These are phyloP conservation scores for Prenolepis imparis DNA, from an alignment of 2,888 invertebrate species.

Conservation along the genomic window DNA sequence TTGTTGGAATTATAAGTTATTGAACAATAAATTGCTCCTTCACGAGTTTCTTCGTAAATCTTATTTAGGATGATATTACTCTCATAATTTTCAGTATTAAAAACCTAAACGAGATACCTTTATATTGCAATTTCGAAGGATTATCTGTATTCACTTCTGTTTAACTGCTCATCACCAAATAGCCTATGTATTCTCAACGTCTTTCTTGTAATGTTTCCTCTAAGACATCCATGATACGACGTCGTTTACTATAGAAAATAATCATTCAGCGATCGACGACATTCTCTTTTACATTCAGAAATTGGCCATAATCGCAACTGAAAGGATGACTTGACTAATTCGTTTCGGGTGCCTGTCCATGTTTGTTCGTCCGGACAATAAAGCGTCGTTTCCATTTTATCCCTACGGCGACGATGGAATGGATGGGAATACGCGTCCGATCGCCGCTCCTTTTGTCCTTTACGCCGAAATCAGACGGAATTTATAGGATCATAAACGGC, in stretches of 20 bases:
- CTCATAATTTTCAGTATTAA: background rate
- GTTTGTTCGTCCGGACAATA: conserved; percentile 57
- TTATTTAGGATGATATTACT: background rate
- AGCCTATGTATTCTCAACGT: background rate
- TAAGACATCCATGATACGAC: background rate
- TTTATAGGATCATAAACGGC: conserved; percentile 73
- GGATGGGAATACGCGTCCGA: conserved; percentile 55
- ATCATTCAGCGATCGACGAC: conserved; percentile 14
- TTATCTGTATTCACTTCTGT: background rate
- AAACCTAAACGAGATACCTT: background rate
- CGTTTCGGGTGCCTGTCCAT: conserved; percentile 21
- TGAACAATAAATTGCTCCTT: background rate
- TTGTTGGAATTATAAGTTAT: background rate
- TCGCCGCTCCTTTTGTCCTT: conserved; percentile 72
- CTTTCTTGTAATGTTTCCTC: conserved; percentile 9
- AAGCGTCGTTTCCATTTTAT: conserved; percentile 72
- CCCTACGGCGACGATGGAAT: conserved; percentile 17
- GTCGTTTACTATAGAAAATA: conserved; percentile 14
- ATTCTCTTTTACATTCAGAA: conserved; percentile 9
- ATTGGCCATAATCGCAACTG: conserved; percentile 32
- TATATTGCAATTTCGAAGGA: background rate
- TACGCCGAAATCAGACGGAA: conserved; percentile 70
- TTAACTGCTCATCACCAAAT: conserved; percentile 18
- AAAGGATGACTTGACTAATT: conserved; percentile 29
- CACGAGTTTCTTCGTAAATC: background rate